phyloP scores from a whole-genome alignment of 2,888 invertebrate genomes.

The Rotaria socialis region DNA sequence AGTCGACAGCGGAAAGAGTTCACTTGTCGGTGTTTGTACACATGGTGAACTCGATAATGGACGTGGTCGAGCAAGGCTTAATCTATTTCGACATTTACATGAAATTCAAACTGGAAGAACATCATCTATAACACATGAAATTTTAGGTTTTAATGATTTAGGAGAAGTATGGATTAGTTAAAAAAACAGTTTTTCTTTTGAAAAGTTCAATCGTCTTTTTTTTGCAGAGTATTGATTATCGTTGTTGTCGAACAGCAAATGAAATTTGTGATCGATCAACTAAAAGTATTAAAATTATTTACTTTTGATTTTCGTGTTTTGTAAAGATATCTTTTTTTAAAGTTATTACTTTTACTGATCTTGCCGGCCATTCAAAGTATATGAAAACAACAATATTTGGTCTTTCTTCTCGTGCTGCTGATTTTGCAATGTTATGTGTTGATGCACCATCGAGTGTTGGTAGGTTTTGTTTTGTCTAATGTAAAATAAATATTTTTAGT shows the following conservation, averaged over 20 bases:
- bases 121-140: slow-evolving; percentile 89
- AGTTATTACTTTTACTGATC: slow-evolving; percentile 63
- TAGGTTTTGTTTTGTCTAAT: slow-evolving; percentile 38
- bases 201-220: slow-evolving; percentile 50
- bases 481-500: no score
- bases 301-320: not conserved
- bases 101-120: slow-evolving; percentile 92
- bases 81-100: slow-evolving; percentile 85
- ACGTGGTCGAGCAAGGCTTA: slow-evolving; percentile 82
- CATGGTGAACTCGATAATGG: slow-evolving; percentile 94
- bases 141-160: slow-evolving; percentile 78
- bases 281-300: not conserved
- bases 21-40: slow-evolving; percentile 64
- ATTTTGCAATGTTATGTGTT: slow-evolving; percentile 80
- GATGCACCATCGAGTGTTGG: slow-evolving; percentile 70
- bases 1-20: slow-evolving; percentile 45
- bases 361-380: slow-evolving; percentile 92
- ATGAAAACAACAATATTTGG: slow-evolving; percentile 89
- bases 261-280: slow-evolving; percentile 79
- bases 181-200: no score
- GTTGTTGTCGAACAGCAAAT: slow-evolving; percentile 81
- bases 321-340: not conserved
- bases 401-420: slow-evolving; percentile 83
- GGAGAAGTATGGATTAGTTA: slow-evolving; percentile 50
- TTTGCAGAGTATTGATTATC: slow-evolving; percentile 72